These are phyloP conservation scores for Drosophila tropicalis DNA, from an alignment of 1,140 invertebrate genomes.

Conservation along the genomic window DNA sequence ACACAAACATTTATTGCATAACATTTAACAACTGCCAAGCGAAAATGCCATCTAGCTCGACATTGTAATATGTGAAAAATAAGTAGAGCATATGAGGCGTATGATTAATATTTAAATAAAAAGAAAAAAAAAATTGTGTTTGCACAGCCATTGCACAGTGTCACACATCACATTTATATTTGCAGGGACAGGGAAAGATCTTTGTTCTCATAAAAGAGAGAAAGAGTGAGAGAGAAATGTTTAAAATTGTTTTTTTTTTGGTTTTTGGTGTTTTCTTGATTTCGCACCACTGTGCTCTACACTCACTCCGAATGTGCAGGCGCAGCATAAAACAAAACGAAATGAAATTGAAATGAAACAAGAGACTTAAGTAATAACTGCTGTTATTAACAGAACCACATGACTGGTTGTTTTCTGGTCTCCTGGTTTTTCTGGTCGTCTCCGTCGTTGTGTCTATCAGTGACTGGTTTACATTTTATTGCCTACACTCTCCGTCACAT, in stretches of 20 bases:
- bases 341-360: slow-evolving; percentile 64
- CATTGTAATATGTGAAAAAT: slow-evolving; percentile 63
- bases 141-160: slow-evolving; percentile 14
- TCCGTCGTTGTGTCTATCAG: slow-evolving; percentile 4
- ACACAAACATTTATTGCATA: slow-evolving; percentile 44
- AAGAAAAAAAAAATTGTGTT: slow-evolving; percentile 8
- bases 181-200: background rate
- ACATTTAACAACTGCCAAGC: slow-evolving; percentile 36
- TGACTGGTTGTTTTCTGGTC: slow-evolving; percentile 9
- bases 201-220: no score
- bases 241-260: background rate
- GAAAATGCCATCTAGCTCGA: slow-evolving; percentile 47
- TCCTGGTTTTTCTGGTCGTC: slow-evolving; percentile 8
- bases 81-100: slow-evolving; percentile 65
- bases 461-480: slow-evolving; percentile 44
- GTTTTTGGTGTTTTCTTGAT: background rate
- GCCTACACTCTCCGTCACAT: slow-evolving; percentile 21
- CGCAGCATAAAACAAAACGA: slow-evolving; percentile 43
- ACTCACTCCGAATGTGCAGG: slow-evolving; percentile 36
- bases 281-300: background rate
- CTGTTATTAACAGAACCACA: slow-evolving; percentile 53
- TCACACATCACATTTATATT: background rate
- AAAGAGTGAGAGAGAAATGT: no score
- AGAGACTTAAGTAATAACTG: slow-evolving; percentile 67
- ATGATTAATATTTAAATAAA: slow-evolving; percentile 65